Percentiles rank a stretch among this genome's conserved stretches.
These are phyloP conservation scores for Bombus superbus DNA, from an alignment of 1,140 invertebrate species.

Conservation along the genomic window DNA sequence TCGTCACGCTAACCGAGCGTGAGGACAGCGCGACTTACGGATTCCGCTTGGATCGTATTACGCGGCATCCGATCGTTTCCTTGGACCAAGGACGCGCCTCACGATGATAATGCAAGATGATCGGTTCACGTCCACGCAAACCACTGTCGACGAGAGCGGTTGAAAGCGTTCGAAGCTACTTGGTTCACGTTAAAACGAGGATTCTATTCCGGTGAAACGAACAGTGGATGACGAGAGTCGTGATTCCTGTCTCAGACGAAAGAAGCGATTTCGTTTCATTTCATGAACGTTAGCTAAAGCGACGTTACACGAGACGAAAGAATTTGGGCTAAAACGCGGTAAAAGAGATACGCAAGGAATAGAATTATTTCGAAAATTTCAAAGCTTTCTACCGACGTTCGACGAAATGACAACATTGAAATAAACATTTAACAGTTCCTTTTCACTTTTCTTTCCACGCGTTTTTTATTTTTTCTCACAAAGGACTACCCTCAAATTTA, in stretches of 20 bases:
- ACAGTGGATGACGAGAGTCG: neutral
- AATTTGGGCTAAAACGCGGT: too few relatives aligned
- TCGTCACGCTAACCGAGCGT: slow-evolving; percentile 58
- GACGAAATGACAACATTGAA: neutral
- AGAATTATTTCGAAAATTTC: too few relatives aligned
- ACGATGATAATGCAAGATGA: slow-evolving; percentile 45
- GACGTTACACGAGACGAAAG: too few relatives aligned
- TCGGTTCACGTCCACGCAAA: slow-evolving; percentile 4
- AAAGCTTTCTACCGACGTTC: neutral
- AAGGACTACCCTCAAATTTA: too few relatives aligned
- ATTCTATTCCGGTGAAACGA: neutral
- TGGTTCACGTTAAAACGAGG: neutral
- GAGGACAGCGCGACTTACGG: slow-evolving; percentile 40
- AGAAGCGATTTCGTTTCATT: neutral
- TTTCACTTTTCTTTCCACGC: too few relatives aligned
- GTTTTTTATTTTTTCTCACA: too few relatives aligned
- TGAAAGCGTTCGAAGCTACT: neutral
- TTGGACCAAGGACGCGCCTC: slow-evolving; percentile 24
- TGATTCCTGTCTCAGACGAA: too few relatives aligned
- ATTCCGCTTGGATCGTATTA: slow-evolving; percentile 52
- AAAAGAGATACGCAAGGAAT: too few relatives aligned
- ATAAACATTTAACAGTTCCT: too few relatives aligned
- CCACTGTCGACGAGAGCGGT: neutral
- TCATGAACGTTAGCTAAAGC: too few relatives aligned
- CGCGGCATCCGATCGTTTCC: slow-evolving; percentile 35